phyloP scores from a whole-genome alignment of 2,888 invertebrate genomes.

The Disparrhopalites patrizii region DNA sequence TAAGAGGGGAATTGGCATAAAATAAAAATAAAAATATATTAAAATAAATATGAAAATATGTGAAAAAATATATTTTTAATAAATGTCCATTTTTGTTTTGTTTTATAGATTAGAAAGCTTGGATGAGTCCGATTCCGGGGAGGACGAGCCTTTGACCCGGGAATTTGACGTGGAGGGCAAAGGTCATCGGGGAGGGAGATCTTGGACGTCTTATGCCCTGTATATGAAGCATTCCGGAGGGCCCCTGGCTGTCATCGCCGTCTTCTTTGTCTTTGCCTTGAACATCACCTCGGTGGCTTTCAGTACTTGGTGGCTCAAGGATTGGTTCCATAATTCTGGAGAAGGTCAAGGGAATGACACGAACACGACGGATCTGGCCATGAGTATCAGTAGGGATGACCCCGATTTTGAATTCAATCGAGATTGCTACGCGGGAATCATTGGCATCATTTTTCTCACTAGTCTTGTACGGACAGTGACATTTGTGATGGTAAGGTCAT shows the following conservation, averaged over 20 bases:
- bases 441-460: constrained; percentile 56
- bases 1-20: too few species aligned
- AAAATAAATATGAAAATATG: too few species aligned
- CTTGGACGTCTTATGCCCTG: constrained; percentile 50
- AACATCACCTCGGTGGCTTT: constrained; percentile 58
- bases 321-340: constrained; percentile 58
- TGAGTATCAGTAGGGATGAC: constrained; percentile 49
- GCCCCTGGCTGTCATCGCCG: constrained; percentile 51
- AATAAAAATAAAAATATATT: too few species aligned
- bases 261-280: constrained; percentile 54
- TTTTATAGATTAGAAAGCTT: constrained; percentile 37
- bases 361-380: not conserved
- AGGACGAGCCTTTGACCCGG: constrained; percentile 11
- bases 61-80: too few species aligned
- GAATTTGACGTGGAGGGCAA: too few species aligned
- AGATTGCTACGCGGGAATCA: constrained; percentile 56
- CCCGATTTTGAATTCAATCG: constrained; percentile 57
- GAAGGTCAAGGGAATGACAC: too few species aligned
- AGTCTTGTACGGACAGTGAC: constrained; percentile 57
- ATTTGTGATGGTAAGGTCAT: constrained; percentile 53
- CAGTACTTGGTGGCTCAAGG: constrained; percentile 60
- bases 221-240: constrained; percentile 59
- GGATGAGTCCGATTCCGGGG: constrained; percentile 39
- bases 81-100: not conserved
- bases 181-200: not conserved